Conservation (phyloP, 2,113 vertebrate genomes). For the Hippolais icterina region DNA sequence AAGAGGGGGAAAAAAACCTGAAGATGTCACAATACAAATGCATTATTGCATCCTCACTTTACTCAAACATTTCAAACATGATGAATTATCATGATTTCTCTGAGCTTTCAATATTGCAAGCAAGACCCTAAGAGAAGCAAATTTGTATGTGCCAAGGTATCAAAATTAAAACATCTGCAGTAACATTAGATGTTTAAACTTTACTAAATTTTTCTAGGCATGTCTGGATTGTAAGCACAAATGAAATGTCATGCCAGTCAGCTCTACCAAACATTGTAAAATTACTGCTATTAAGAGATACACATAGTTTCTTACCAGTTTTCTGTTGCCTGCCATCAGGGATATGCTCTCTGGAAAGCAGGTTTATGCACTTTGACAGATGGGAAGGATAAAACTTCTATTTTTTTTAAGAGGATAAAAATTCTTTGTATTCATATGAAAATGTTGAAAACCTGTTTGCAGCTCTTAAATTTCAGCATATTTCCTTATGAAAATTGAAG, state of each 20-base stretch:
- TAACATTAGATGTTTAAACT: not conserved
- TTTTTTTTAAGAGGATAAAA: not conserved
- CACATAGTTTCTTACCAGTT: not conserved
- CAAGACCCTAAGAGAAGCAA: not conserved
- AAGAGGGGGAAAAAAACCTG: rapidly evolving
- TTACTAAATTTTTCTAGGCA: not conserved
- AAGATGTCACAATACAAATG: not conserved
- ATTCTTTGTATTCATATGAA: not conserved
- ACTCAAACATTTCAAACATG: not conserved
- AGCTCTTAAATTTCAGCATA: constrained; percentile 48
- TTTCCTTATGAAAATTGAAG: constrained; percentile 19
- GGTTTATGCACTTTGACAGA: not conserved
- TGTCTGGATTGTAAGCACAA: not conserved
- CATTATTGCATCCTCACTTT: not conserved
- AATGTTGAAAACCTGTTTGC: constrained; percentile 1
- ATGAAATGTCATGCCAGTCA: not conserved
- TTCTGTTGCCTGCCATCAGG: not conserved
- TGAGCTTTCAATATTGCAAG: not conserved
- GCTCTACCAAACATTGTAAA: not conserved
- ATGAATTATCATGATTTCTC: not conserved
- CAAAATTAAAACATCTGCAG: not conserved
- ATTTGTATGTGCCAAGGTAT: not conserved
- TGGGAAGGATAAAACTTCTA: not conserved
- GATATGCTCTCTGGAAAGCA: not conserved
- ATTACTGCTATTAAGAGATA: not conserved